Base-by-base conservation (phyloP, 2,888 invertebrate genomes). In the Xanthorhoe spadicearia region DNA sequence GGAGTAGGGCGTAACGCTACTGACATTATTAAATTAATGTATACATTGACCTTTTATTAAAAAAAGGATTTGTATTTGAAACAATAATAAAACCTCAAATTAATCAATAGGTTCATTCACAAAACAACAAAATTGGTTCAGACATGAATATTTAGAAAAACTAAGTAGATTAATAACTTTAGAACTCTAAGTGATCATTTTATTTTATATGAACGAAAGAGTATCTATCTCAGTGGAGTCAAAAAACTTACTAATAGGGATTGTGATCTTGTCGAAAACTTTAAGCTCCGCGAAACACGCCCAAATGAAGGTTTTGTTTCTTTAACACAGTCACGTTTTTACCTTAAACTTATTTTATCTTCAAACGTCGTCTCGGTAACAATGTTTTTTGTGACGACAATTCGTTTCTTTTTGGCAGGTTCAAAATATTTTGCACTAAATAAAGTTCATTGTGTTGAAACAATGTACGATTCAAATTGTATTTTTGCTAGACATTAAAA, bases 251-350 rank as follows among this genome's bases (percentile, higher is more conserved):
- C 38, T 17, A 65, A 68, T 74, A 74, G 64, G 63, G 58, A 71
- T 62, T 58, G 73, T 68, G 74, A 74, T 73, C 70, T 66, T 70
- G 56, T 46, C 50, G 38, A 67, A 60, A 53, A 28, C 46, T 66
- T 61, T 62, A 18, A 71, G 54, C 67, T 75, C 74, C 66, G 66
- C 71, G 61, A 69, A 71, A 52, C 62, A 71, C 68, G 70, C 66
- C 54, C 66, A 61, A 62, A 62, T 17, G 35, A 61, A 46, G 63
- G 49, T 58, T 64, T 65, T 71, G 75, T 69, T 75, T 74, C 71
- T 56, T n/a, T 58, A 77, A 62, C 18, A 64, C 15, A 74, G 80
- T 81, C 82, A 83, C 80, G 82, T 80, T 75, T 64, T 67, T 38
- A 64, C 48, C 50, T 64, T 62, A 61, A 57, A 61, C 56, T 63